These are phyloP conservation scores for Melanerpes formicivorus DNA, from an alignment of 2,113 vertebrate genomes.

Conservation along the genomic window DNA sequence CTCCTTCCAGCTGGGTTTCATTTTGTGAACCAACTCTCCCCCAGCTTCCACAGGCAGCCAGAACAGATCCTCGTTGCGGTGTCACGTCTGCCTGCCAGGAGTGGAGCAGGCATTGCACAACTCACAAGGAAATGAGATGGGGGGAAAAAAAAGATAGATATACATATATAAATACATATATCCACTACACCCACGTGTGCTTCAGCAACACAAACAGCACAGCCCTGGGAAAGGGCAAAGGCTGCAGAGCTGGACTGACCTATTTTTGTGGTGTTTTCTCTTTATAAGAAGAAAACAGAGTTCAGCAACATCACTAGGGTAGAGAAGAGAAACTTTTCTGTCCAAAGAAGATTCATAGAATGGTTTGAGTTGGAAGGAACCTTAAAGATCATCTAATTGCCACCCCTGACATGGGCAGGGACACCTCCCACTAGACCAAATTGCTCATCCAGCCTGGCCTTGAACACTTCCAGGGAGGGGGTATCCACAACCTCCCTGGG, in stretches of 20 bases:
- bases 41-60: neutral
- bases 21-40: neutral
- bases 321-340: neutral
- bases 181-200: neutral
- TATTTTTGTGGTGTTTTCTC: constrained; percentile 14
- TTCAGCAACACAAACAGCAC: neutral
- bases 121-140: neutral
- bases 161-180: neutral
- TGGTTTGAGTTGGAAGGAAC: too few species aligned
- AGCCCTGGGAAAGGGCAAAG: neutral
- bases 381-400: too few species aligned
- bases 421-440: too few species aligned
- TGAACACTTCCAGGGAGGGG: too few species aligned
- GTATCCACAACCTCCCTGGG: too few species aligned
- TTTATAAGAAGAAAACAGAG: constrained; percentile 6
- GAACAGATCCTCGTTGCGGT: neutral
- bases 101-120: neutral
- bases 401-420: too few species aligned
- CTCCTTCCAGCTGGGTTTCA: neutral
- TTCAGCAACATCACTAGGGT: neutral
- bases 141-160: neutral
- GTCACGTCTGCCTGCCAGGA: neutral
- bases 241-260: neutral
- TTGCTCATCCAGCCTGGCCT: too few species aligned
- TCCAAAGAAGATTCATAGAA: neutral